Conservation (phyloP, 2,113 vertebrate genomes). For the Platanista minor region DNA sequence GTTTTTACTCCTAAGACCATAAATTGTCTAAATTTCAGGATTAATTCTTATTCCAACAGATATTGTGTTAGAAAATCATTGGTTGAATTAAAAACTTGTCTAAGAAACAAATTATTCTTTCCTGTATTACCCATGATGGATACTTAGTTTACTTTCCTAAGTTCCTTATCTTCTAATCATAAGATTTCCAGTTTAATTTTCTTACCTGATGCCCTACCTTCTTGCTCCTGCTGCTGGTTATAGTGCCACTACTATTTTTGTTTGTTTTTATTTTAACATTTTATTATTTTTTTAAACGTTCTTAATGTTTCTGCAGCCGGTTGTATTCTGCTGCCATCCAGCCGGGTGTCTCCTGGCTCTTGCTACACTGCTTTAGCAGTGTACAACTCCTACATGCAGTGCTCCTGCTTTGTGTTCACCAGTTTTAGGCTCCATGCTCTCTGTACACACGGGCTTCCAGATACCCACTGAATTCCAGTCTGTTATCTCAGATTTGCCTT, state of each 20-base stretch:
- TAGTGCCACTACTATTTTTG: neutral
- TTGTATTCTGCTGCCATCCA: neutral
- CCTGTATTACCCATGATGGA: neutral
- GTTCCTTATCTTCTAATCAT: neutral
- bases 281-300: neutral
- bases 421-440: neutral
- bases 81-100: neutral
- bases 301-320: neutral
- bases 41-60: neutral
- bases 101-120: neutral
- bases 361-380: neutral
- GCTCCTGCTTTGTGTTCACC: neutral
- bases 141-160: neutral
- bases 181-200: neutral
- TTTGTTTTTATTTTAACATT: neutral
- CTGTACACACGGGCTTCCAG: neutral
- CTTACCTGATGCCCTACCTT: neutral
- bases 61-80: neutral
- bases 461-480: neutral
- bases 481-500: neutral
- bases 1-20: neutral
- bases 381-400: rapidly evolving
- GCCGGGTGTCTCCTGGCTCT: neutral
- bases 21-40: neutral
- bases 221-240: neutral